Conservation (phyloP, 2,113 vertebrate genomes). For the Choloepus hoffmanni region DNA sequence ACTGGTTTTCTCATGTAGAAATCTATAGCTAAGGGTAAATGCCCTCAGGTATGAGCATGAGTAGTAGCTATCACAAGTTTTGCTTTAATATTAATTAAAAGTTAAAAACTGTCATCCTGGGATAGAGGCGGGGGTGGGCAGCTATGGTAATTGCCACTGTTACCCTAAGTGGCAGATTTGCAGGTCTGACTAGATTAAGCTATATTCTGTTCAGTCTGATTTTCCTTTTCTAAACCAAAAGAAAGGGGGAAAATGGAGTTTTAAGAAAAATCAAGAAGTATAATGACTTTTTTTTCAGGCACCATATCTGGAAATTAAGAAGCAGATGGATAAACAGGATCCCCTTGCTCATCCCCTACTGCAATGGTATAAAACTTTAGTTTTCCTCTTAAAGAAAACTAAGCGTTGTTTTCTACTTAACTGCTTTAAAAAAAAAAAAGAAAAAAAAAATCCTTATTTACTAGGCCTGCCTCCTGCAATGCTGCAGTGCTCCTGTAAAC, state of each 20-base stretch:
- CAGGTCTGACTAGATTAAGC: constrained; percentile 3
- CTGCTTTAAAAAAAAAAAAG: background rate
- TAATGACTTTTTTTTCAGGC: constrained; percentile 87
- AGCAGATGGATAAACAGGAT: constrained; percentile 96
- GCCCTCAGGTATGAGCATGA: background rate
- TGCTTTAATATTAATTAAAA: constrained; percentile 67
- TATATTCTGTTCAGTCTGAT: background rate
- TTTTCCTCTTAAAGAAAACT: constrained; percentile 54
- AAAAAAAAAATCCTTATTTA: background rate
- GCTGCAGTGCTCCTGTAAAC: background rate
- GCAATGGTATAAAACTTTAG: constrained; percentile 89
- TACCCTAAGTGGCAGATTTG: background rate
- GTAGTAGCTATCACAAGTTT: background rate
- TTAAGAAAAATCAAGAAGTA: constrained; percentile 56
- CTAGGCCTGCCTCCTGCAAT: background rate
- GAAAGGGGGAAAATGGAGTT: background rate
- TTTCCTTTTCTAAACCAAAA: constrained; percentile 65
- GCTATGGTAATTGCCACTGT: background rate
- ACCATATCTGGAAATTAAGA: constrained; percentile 96
- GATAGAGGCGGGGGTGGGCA: background rate
- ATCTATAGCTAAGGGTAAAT: background rate
- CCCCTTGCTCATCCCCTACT: constrained; percentile 94
- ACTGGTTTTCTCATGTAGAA: constrained; percentile 17
- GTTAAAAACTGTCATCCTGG: background rate
- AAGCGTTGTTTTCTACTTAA: background rate